These are phyloP conservation scores for Platycercus adscitus DNA, from an alignment of 2,113 vertebrate genomes.

Conservation along the genomic window DNA sequence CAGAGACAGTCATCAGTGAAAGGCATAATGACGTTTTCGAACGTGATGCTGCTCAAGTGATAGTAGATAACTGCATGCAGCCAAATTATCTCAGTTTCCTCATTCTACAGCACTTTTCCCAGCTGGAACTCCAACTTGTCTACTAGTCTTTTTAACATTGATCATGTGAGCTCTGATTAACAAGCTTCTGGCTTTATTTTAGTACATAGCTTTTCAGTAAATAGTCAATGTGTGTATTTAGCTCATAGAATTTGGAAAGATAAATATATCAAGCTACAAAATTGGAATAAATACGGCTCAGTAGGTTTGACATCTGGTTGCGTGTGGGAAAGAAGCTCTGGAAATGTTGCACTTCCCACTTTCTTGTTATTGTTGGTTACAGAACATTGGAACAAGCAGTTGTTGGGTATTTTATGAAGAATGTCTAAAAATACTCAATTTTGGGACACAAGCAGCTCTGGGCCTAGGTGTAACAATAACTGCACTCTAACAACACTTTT, in stretches of 20 bases:
- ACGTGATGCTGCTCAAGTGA: neutral
- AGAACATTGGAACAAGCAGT: neutral
- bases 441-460: neutral
- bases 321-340: neutral
- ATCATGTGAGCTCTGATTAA: neutral
- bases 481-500: neutral
- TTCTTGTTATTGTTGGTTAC: slow-evolving; percentile 18
- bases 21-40: neutral
- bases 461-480: neutral
- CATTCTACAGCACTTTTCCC: neutral
- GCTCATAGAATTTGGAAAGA: neutral
- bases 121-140: neutral
- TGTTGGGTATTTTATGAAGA: neutral
- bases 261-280: neutral
- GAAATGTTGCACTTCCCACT: slow-evolving; percentile 37
- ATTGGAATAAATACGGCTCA: neutral
- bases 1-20: neutral
- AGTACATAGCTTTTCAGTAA: neutral
- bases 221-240: neutral
- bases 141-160: neutral
- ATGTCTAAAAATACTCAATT: neutral
- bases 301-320: slow-evolving; percentile 1
- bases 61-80: neutral
- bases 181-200: neutral
- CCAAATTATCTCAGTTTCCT: neutral